Percentiles rank a stretch among this genome's conserved stretches.
Conservation (phyloP, 2,797 vertebrate species). For the Sebastes glaucus region DNA sequence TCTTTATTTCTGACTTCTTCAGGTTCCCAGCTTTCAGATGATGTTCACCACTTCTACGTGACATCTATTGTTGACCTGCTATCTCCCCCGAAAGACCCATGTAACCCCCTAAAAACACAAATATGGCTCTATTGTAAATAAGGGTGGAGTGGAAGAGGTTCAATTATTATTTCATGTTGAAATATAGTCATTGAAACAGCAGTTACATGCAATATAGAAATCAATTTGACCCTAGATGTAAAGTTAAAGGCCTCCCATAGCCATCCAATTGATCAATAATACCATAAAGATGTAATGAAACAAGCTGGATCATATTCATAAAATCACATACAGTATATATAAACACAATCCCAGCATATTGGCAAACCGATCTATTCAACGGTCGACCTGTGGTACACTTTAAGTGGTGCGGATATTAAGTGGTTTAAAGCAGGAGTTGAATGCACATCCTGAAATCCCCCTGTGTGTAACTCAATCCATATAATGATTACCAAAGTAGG, state of each 20-base stretch:
- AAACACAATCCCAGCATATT: constrained; percentile 18
- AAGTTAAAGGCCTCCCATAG: neutral
- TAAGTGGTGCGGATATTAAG: constrained; percentile 27
- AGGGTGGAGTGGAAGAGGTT: no score
- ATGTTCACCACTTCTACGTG: no score
- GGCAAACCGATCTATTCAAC: constrained; percentile 10
- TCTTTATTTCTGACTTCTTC: no score
- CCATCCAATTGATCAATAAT: neutral
- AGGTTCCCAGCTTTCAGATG: no score
- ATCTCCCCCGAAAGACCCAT: no score
- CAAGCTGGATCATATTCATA: neutral
- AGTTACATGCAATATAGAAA: neutral
- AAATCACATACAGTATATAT: neutral
- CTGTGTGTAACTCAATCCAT: constrained; percentile 39
- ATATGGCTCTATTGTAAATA: no score
- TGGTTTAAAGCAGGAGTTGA: constrained; percentile 46
- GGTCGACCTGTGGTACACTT: constrained; percentile 14
- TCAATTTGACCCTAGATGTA: neutral
- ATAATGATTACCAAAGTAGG: constrained; percentile 43
- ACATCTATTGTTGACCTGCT: no score
- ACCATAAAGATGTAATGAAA: neutral
- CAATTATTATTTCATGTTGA: neutral
- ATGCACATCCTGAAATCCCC: constrained; percentile 56
- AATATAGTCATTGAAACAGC: neutral
- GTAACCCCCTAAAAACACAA: no score